phyloP scores from a whole-genome alignment of 2,888 invertebrate genomes.

The Leistus spinibarbis region DNA sequence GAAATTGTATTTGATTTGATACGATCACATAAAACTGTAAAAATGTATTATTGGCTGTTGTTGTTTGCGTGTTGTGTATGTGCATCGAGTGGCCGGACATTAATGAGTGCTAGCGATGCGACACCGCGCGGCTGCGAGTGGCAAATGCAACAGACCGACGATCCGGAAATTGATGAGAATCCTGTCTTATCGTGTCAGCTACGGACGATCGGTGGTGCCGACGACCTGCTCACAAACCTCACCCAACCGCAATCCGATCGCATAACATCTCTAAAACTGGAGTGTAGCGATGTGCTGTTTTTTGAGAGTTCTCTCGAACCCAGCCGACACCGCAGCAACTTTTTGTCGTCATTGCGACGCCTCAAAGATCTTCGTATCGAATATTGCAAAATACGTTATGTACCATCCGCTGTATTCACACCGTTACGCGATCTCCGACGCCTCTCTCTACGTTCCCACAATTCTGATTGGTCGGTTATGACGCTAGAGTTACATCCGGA shows the following conservation, averaged over 20 bases:
- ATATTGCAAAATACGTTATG: slow-evolving; percentile 76
- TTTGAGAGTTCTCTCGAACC: slow-evolving; percentile 72
- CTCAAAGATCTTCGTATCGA: slow-evolving; percentile 73
- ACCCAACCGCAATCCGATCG: slow-evolving; percentile 72
- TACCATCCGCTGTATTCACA: slow-evolving; percentile 72
- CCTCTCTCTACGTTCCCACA: slow-evolving; percentile 74
- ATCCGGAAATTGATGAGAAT: slow-evolving; percentile 62
- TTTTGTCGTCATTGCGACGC: slow-evolving; percentile 67
- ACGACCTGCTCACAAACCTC: slow-evolving; percentile 71
- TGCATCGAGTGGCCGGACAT: slow-evolving; percentile 49
- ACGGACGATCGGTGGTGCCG: slow-evolving; percentile 73
- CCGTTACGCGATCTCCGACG: slow-evolving; percentile 70
- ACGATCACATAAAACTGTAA: not conserved
- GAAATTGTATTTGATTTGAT: not conserved
- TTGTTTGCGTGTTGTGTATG: slow-evolving; percentile 43
- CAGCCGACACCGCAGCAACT: slow-evolving; percentile 57
- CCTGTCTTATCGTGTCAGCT: slow-evolving; percentile 71
- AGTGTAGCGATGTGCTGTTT: slow-evolving; percentile 77
- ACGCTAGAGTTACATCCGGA: slow-evolving; percentile 76
- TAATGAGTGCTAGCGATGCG: slow-evolving; percentile 62
- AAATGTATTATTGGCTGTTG: slow-evolving; percentile 9
- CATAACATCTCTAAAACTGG: slow-evolving; percentile 69
- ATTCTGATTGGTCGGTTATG: slow-evolving; percentile 81
- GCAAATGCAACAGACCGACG: slow-evolving; percentile 65
- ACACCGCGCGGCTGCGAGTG: slow-evolving; percentile 76